These are phyloP conservation scores for Cheilosia vulpina DNA, from an alignment of 2,888 invertebrate species.

Conservation along the genomic window DNA sequence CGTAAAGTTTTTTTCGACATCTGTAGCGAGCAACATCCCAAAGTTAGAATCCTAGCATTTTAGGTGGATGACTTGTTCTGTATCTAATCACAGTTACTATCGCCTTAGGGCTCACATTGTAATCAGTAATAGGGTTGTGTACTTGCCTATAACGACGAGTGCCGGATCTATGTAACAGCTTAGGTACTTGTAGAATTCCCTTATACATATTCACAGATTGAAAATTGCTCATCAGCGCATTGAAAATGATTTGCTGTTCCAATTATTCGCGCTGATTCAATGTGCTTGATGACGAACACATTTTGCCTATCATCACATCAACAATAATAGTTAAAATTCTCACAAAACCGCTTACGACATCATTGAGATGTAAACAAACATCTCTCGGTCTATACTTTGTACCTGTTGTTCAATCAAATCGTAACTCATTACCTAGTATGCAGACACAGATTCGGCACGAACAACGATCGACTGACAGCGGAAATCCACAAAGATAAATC, in stretches of 20 bases:
- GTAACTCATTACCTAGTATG: constrained; percentile 21
- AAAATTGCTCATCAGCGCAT: constrained; percentile 33
- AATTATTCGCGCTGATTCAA: constrained; percentile 45
- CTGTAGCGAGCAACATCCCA: too few relatives aligned
- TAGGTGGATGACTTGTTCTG: too few relatives aligned
- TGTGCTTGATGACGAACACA: constrained; percentile 34
- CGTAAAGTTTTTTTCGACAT: too few relatives aligned
- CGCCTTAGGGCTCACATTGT: too few relatives aligned
- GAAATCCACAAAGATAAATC: constrained; percentile 34
- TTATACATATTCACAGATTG: neutral
- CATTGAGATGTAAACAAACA: constrained; percentile 36
- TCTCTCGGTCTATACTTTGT: constrained; percentile 11
- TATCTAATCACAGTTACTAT: too few relatives aligned
- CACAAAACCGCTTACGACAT: constrained; percentile 36
- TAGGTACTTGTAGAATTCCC: neutral
- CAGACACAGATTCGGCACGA: constrained; percentile 26
- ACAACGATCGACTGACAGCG: constrained; percentile 12
- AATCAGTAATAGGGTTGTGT: too few relatives aligned
- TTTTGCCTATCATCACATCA: constrained; percentile 12
- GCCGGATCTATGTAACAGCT: too few relatives aligned
- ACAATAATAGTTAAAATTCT: constrained; percentile 27
- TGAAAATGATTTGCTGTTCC: constrained; percentile 28
- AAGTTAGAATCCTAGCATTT: too few relatives aligned
- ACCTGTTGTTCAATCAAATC: constrained; percentile 45
- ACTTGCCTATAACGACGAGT: too few relatives aligned